phyloP scores from a whole-genome alignment of 2,888 invertebrate species.

The Drosophila colorata region DNA sequence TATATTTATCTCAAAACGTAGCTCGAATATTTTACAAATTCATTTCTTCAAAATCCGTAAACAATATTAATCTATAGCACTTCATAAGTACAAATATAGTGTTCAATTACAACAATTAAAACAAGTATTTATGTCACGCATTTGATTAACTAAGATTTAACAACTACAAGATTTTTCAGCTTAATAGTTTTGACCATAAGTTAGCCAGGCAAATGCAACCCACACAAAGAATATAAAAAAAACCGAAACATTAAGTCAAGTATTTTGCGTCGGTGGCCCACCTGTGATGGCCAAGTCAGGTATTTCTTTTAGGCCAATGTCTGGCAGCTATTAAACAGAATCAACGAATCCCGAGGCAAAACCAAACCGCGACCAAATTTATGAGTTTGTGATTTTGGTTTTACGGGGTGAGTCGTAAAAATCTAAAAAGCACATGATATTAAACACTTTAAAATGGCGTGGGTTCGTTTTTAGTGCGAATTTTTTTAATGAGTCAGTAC shows the following conservation, averaged over 20 bases:
- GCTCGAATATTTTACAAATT: background rate
- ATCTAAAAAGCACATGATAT: constrained; percentile 52
- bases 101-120: constrained; percentile 32
- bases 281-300: constrained; percentile 26
- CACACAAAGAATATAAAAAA: constrained; percentile 38
- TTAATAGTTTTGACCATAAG: constrained; percentile 20
- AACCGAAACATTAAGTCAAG: constrained; percentile 2
- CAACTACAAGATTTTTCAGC: constrained; percentile 15
- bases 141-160: constrained; percentile 37
- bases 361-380: constrained; percentile 33
- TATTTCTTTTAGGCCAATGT: constrained; percentile 36
- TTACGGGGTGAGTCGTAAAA: constrained; percentile 40
- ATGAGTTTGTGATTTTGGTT: constrained; percentile 55
- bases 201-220: constrained; percentile 39
- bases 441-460: constrained; percentile 60
- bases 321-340: constrained; percentile 30
- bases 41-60: too few relatives aligned
- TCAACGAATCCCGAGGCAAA: constrained; percentile 10
- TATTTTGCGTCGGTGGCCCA: constrained; percentile 49
- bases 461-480: constrained; percentile 64
- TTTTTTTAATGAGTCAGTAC: constrained; percentile 46
- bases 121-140: constrained; percentile 21
- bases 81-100: background rate
- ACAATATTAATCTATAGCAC: background rate
- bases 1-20: background rate